Base-by-base conservation (phyloP, 2,797 vertebrate genomes). In the Fistularia tabacaria region DNA sequence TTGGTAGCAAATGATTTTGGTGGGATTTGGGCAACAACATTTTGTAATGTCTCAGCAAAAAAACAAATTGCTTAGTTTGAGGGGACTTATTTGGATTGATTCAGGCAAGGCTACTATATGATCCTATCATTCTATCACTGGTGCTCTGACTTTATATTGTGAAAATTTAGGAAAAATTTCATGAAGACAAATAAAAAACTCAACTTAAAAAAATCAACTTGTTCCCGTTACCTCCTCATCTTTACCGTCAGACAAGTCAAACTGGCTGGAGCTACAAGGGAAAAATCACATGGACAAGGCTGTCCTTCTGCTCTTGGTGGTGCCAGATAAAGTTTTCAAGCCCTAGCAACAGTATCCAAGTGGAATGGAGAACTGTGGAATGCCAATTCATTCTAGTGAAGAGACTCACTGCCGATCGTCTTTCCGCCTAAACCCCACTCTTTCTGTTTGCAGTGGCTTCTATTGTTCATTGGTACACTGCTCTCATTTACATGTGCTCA, bases 291-390 rank as follows among this genome's bases (percentile, higher is more conserved):
- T 9, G 36, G 36, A 49, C 41, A 2, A 14, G 7, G 48, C 43
- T 38, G 6, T 57, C 54, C 37, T 58, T 60, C 47, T 36, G 59
- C 53, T 10, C 10, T 42, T 42, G 53, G 40, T 54, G n/a, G 36
- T 14, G 52, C 50, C 37, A 60, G 57, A 59, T 62, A 63, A 80
- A 69, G 69, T 83, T 80, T 75, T 62, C 53, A 67, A 64, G 61
- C 69, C 60, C 51, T 77, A 81, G 79, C 83, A 81, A 80, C 79
- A 57, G 74, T 78, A 81, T 78, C 78, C 69, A 78, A 44, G 70
- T 3, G 56, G 45, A 64, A 49, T 1, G 1, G 10, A 64, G 59
- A 54, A 74, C 49, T 57, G 54, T 51, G 66, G 76, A 64, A 74
- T 72, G 63, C 10, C 53, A 45, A 48, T 74, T 68, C 48, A 50